Conservation (phyloP, 2,888 invertebrate genomes). For the Baronia brevicornis region DNA sequence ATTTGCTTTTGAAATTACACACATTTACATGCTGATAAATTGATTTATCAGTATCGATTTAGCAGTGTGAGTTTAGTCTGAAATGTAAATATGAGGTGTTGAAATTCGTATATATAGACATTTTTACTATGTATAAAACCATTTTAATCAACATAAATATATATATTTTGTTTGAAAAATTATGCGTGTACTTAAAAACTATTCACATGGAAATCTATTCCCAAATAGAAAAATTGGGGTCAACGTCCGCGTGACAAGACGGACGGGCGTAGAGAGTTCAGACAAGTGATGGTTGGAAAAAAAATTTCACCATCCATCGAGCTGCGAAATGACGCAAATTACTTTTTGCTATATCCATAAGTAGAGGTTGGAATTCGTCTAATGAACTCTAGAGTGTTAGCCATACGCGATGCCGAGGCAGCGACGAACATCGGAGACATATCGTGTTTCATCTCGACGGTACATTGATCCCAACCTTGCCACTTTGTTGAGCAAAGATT, state of each 20-base stretch:
- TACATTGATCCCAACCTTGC: constrained; percentile 37
- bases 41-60: too few relatives aligned
- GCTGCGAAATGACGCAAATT: constrained; percentile 56
- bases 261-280: constrained; percentile 54
- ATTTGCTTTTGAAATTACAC: too few relatives aligned
- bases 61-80: too few relatives aligned
- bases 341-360: constrained; percentile 47
- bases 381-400: constrained; percentile 38
- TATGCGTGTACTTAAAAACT: constrained; percentile 11
- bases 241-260: constrained; percentile 55
- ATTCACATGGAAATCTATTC: constrained; percentile 38
- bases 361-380: constrained; percentile 44
- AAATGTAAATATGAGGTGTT: too few relatives aligned
- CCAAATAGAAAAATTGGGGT: constrained; percentile 60
- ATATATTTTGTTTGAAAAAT: too few relatives aligned
- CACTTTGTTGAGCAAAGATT: constrained; percentile 29
- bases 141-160: too few relatives aligned
- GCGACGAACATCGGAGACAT: constrained; percentile 38
- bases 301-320: constrained; percentile 40
- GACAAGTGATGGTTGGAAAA: constrained; percentile 59
- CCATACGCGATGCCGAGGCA: too few relatives aligned
- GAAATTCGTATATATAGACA: too few relatives aligned
- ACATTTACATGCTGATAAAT: too few relatives aligned
- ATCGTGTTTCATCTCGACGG: constrained; percentile 45
- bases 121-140: too few relatives aligned